Evolutionary conservation across 2,888 invertebrate genomes (phyloP).

Genomic region (Crocallis elinguaria): DNA sequence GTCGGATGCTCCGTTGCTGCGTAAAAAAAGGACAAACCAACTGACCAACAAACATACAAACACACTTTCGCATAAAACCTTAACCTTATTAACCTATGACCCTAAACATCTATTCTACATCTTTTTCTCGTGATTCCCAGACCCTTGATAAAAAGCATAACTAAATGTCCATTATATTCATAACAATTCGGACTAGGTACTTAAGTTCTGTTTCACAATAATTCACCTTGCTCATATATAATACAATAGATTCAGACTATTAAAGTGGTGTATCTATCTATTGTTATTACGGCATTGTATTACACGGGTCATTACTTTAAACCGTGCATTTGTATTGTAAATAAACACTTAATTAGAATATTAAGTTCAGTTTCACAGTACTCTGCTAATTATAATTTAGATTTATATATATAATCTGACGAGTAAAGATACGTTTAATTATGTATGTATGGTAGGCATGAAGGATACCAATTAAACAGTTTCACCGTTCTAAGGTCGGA

Average conservation of each 20-base stretch:
- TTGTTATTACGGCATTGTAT: constrained; percentile 50
- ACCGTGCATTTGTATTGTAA: constrained; percentile 35
- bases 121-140: constrained; percentile 31
- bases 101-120: constrained; percentile 17
- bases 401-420: too few species aligned
- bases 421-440: too few species aligned
- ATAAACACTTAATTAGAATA: constrained; percentile 30
- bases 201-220: constrained; percentile 57
- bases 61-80: too few species aligned
- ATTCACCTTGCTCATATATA: constrained; percentile 59
- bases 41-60: too few species aligned
- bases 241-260: constrained; percentile 54
- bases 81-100: constrained; percentile 20
- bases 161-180: constrained; percentile 52
- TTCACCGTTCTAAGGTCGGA: too few species aligned
- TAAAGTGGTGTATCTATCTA: constrained; percentile 32
- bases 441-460: too few species aligned
- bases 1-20: too few species aligned
- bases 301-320: constrained; percentile 49
- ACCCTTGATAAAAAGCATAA: constrained; percentile 58
- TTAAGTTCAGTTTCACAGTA: neutral
- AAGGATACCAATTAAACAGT: too few species aligned
- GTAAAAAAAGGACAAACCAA: too few species aligned
- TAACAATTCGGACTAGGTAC: constrained; percentile 44
- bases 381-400: neutral